Percentiles rank a stretch among this genome's conserved stretches.
Evolutionary conservation across 2,113 vertebrate genomes (phyloP).

Genomic region (Podarcis muralis): DNA sequence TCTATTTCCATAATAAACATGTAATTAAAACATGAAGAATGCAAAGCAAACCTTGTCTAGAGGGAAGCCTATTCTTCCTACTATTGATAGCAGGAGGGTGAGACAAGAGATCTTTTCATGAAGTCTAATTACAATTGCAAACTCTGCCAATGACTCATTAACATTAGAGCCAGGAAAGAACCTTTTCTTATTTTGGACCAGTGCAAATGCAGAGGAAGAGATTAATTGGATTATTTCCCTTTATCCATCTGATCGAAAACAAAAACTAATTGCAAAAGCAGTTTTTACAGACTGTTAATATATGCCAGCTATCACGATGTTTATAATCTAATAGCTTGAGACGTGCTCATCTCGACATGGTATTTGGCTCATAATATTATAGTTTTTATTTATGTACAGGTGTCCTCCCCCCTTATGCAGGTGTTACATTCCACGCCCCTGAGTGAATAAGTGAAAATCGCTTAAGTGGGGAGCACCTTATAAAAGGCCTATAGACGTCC

Average conservation of each 20-base stretch:
- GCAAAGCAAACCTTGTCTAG: conserved; percentile 32
- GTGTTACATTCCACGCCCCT: too few relatives aligned
- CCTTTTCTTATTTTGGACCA: conserved; percentile 38
- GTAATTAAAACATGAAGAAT: conserved; percentile 49
- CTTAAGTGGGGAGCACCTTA: too few relatives aligned
- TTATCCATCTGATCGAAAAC: conserved; percentile 48
- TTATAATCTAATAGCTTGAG: neutral
- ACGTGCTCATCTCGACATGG: neutral
- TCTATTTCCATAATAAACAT: conserved; percentile 38
- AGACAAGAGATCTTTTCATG: conserved; percentile 49
- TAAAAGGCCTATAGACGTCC: too few relatives aligned
- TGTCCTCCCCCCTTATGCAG: too few relatives aligned
- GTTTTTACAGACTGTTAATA: neutral
- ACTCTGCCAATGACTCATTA: conserved; percentile 50
- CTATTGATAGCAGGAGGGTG: neutral
- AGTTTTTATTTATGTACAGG: too few relatives aligned
- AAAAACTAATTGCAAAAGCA: conserved; percentile 45
- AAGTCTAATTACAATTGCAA: conserved; percentile 56
- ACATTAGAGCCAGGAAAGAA: conserved; percentile 21
- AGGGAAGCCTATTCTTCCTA: conserved; percentile 22
- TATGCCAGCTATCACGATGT: neutral
- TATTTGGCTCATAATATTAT: neutral
- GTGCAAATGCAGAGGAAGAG: conserved; percentile 24
- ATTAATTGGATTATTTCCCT: conserved; percentile 63
- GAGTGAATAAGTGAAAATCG: too few relatives aligned